Evolutionary conservation across 2,113 vertebrate genomes (phyloP).

Genomic region (Shinisaurus crocodilurus): DNA sequence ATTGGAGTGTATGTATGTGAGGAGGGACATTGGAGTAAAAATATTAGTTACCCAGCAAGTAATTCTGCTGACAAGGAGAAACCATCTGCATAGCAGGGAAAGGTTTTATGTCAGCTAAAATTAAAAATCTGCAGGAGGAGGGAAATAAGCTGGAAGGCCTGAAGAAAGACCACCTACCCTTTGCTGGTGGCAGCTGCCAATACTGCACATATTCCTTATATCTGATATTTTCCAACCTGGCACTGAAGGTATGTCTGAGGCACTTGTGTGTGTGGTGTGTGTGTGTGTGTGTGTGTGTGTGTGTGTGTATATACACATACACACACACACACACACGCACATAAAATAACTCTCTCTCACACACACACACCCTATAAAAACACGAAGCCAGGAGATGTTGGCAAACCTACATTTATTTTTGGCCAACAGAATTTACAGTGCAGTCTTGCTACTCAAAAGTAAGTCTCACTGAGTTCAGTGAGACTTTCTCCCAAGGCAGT

Average conservation of each 20-base stretch:
- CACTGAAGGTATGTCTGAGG: not conserved
- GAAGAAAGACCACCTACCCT: not conserved
- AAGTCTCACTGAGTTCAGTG: not conserved
- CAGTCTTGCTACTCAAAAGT: not conserved
- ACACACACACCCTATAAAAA: constrained; percentile 6
- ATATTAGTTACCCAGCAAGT: not conserved
- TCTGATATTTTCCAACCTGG: constrained; percentile 3
- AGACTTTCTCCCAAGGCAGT: not conserved
- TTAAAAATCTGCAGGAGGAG: not conserved
- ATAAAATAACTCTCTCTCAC: too few species aligned
- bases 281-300: not conserved
- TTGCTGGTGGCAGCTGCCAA: not conserved
- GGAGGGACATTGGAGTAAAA: not conserved
- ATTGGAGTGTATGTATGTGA: too few species aligned
- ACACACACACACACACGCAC: not conserved
- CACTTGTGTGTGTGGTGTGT: not conserved
- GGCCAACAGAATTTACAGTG: not conserved
- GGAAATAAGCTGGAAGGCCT: not conserved
- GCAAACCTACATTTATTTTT: constrained; percentile 25
- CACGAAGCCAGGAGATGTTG: not conserved
- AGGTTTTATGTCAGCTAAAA: constrained; percentile 1
- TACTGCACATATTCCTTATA: not conserved
- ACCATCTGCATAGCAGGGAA: not conserved
- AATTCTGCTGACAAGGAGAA: not conserved
- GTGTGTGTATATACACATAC: too few species aligned